Conservation (phyloP, 2,888 invertebrate species). For the Stomorhina lunata region DNA sequence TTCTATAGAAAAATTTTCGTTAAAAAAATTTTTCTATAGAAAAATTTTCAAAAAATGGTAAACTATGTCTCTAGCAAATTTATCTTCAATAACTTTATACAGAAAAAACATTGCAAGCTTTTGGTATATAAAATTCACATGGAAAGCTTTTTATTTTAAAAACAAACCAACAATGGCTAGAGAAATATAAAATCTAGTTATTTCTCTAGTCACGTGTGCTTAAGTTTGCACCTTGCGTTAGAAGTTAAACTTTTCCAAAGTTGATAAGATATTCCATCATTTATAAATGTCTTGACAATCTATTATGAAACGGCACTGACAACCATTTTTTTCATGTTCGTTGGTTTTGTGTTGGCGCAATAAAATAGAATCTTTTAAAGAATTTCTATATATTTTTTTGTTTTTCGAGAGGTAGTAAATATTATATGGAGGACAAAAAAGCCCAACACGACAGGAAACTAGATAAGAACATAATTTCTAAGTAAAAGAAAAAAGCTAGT, state of each 20-base stretch:
- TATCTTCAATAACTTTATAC: too few relatives aligned
- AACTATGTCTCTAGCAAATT: too few relatives aligned
- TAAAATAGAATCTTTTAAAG: constrained; percentile 62
- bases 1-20: too few relatives aligned
- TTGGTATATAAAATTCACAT: too few relatives aligned
- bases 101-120: too few relatives aligned
- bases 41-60: too few relatives aligned
- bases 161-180: too few relatives aligned
- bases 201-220: constrained; percentile 8
- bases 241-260: too few relatives aligned
- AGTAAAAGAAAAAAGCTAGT: constrained; percentile 46
- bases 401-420: too few relatives aligned
- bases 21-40: too few relatives aligned
- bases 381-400: constrained; percentile 59
- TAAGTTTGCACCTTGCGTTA: constrained; percentile 39
- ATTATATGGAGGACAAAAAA: constrained; percentile 74
- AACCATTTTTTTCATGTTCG: constrained; percentile 30
- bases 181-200: too few relatives aligned
- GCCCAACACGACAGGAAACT: constrained; percentile 80
- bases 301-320: constrained; percentile 64
- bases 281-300: constrained; percentile 64
- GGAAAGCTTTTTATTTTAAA: too few relatives aligned
- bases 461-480: constrained; percentile 79
- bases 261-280: constrained; percentile 65
- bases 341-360: neutral